A percentile compares a stretch with the other conserved stretches of the same genome.
Evolutionary conservation across 2,888 invertebrate genomes (phyloP).

Genomic region (Oscheius sp.): DNA sequence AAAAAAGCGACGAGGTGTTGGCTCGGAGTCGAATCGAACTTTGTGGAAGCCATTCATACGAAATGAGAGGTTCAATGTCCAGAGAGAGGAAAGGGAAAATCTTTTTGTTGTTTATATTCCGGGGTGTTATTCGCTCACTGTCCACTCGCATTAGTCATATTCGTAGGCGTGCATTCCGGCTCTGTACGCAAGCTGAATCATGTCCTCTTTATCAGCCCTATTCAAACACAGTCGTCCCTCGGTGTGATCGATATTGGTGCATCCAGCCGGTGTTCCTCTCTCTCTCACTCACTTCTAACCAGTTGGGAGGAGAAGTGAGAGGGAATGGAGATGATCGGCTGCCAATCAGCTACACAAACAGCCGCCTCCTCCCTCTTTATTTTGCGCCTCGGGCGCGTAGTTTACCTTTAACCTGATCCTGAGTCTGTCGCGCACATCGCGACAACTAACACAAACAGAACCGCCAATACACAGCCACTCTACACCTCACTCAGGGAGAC

Average conservation of each 20-base stretch:
- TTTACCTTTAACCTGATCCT: slow-evolving; percentile 30
- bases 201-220: slow-evolving; percentile 6
- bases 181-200: not conserved
- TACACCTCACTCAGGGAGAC: not conserved
- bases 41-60: not conserved
- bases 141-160: not conserved
- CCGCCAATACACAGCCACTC: not conserved
- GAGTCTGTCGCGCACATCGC: slow-evolving; percentile 20
- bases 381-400: slow-evolving; percentile 7
- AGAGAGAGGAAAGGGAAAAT: not conserved
- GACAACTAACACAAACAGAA: slow-evolving; percentile 13
- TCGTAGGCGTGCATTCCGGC: slow-evolving; percentile 6
- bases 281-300: slow-evolving; percentile 2
- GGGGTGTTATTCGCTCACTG: too few relatives aligned
- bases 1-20: too few relatives aligned
- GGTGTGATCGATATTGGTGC: slow-evolving; percentile 15
- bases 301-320: too few relatives aligned
- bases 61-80: not conserved
- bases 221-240: slow-evolving; percentile 6
- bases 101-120: too few relatives aligned
- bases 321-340: slow-evolving; percentile 3
- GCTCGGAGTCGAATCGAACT: not conserved
- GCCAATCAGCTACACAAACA: slow-evolving; percentile 18
- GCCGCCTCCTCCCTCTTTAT: slow-evolving; percentile 7
- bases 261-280: not conserved